These are phyloP conservation scores for Thaumetopoea pityocampa DNA, from an alignment of 1,140 invertebrate genomes.

Conservation along the genomic window DNA sequence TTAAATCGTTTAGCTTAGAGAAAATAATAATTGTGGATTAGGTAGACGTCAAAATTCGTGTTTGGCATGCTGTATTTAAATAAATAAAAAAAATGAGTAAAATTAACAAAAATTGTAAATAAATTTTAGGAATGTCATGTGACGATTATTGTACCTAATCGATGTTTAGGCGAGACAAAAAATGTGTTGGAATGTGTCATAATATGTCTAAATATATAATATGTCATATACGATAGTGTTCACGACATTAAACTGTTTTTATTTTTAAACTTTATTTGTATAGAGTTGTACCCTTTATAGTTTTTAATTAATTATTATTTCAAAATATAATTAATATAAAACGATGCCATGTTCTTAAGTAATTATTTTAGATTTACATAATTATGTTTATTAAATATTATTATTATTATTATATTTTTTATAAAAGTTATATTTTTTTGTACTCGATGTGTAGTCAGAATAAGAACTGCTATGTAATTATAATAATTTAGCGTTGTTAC, in stretches of 20 bases:
- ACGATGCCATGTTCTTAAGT: slow-evolving; percentile 66
- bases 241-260: slow-evolving; percentile 43
- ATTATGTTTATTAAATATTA: slow-evolving; percentile 69
- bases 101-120: slow-evolving; percentile 44
- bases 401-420: slow-evolving; percentile 74
- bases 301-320: slow-evolving; percentile 46
- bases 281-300: slow-evolving; percentile 48
- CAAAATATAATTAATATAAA: slow-evolving; percentile 35
- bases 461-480: slow-evolving; percentile 51
- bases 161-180: slow-evolving; percentile 48
- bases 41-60: slow-evolving; percentile 58
- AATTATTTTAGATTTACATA: slow-evolving; percentile 48
- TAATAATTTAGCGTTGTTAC: slow-evolving; percentile 59
- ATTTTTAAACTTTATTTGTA: slow-evolving; percentile 33
- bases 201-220: slow-evolving; percentile 8
- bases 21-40: slow-evolving; percentile 42
- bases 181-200: slow-evolving; percentile 23
- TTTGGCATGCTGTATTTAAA: slow-evolving; percentile 56
- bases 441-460: slow-evolving; percentile 55
- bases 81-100: slow-evolving; percentile 30
- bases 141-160: slow-evolving; percentile 50
- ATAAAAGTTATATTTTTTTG: slow-evolving; percentile 69
- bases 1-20: slow-evolving; percentile 54
- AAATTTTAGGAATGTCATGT: slow-evolving; percentile 60
- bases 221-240: slow-evolving; percentile 17